phyloP scores from a whole-genome alignment of 2,888 invertebrate genomes.

The Torymus aiolomorphi region DNA sequence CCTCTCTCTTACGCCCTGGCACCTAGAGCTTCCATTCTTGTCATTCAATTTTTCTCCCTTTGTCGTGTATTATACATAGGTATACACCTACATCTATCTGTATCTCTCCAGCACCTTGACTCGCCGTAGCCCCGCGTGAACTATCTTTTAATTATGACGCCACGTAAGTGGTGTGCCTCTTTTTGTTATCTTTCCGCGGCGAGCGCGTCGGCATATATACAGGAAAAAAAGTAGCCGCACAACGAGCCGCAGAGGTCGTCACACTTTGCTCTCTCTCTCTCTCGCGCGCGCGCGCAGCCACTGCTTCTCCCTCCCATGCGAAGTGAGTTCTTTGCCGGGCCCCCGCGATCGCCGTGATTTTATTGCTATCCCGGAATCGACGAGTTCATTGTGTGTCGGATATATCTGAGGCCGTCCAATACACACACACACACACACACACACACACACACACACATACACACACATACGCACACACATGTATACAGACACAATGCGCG shows the following conservation, averaged over 20 bases:
- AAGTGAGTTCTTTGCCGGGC: slow-evolving; percentile 23
- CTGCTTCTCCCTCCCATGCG: background rate
- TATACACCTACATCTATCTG: background rate
- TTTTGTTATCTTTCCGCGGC: slow-evolving; percentile 24
- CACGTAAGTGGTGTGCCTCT: slow-evolving; percentile 27
- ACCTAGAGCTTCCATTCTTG: slow-evolving; percentile 10
- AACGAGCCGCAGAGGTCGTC: slow-evolving; percentile 40
- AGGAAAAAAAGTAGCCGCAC: slow-evolving; percentile 28
- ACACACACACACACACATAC: background rate
- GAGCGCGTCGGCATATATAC: background rate
- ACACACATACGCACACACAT: too few relatives aligned
- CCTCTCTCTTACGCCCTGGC: too few relatives aligned
- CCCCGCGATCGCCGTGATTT: slow-evolving; percentile 28
- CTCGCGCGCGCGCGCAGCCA: background rate
- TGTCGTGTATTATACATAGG: background rate
- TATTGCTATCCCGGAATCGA: slow-evolving; percentile 50
- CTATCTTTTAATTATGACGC: slow-evolving; percentile 48
- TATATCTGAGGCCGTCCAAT: slow-evolving; percentile 4
- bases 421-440: background rate
- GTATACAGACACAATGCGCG: background rate
- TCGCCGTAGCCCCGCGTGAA: background rate
- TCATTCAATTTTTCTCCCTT: slow-evolving; percentile 1
- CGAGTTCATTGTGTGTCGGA: slow-evolving; percentile 40
- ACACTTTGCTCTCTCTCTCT: slow-evolving; percentile 26
- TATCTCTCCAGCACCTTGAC: background rate